A percentile compares a stretch with the other conserved stretches of the same genome.
Evolutionary conservation across 2,888 invertebrate genomes (phyloP).

Genomic region (Hymenopus coronatus): DNA sequence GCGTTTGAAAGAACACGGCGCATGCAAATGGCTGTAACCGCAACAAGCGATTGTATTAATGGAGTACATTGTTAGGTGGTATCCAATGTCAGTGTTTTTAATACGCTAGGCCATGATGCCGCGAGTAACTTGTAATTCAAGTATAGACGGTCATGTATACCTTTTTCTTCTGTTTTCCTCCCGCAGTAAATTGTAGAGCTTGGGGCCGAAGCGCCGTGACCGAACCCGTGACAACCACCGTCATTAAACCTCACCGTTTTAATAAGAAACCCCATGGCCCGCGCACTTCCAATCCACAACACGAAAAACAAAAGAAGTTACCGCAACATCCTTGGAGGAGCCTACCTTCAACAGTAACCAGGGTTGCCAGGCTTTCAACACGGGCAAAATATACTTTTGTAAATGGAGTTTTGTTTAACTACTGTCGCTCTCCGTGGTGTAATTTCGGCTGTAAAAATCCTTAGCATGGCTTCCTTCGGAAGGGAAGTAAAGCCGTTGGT

Average conservation of each 20-base stretch:
- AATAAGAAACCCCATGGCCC: neutral
- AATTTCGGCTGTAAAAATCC: too few relatives aligned
- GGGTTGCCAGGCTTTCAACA: too few relatives aligned
- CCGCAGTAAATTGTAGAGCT: neutral
- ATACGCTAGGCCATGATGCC: neutral
- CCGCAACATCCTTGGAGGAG: neutral
- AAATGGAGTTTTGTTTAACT: too few relatives aligned
- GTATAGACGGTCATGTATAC: neutral
- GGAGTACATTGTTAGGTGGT: neutral
- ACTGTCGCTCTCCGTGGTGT: too few relatives aligned
- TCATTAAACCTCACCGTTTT: slow-evolving; percentile 9
- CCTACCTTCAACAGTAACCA: neutral
- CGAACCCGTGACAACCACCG: neutral
- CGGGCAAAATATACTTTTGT: too few relatives aligned
- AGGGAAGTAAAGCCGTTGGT: too few relatives aligned
- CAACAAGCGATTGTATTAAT: neutral
- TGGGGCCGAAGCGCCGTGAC: neutral
- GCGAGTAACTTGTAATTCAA: neutral
- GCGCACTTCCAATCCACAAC: neutral
- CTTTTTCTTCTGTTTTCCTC: neutral
- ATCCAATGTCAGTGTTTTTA: neutral
- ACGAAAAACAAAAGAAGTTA: neutral
- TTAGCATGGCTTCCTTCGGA: too few relatives aligned
- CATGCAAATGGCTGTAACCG: neutral
- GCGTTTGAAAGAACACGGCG: neutral